A percentile compares a stretch with the other conserved stretches of the same genome.
Conservation (phyloP, 2,113 vertebrate genomes). For the Lamprotornis superbus region DNA sequence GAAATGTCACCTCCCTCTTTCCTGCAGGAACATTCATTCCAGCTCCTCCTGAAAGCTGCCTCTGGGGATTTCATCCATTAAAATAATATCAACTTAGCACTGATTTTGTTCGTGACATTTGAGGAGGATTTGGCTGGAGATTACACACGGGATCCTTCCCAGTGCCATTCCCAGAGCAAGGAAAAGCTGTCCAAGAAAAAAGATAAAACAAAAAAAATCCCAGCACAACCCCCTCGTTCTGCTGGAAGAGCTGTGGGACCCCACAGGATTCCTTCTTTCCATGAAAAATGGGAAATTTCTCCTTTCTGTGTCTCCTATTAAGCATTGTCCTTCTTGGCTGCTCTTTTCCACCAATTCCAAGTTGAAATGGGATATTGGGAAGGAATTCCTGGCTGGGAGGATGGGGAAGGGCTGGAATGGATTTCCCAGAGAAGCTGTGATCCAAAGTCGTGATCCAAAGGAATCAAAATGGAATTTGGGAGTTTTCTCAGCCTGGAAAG, state of each 20-base stretch:
- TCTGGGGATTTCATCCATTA: not conserved
- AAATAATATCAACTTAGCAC: not conserved
- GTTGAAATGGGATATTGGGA: not conserved
- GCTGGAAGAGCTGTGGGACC: not conserved
- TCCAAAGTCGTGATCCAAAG: too few relatives aligned
- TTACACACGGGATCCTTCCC: not conserved
- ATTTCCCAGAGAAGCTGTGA: not conserved
- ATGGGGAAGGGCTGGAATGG: not conserved
- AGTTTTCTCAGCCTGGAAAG: not conserved
- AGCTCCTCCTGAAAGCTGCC: not conserved
- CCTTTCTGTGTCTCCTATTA: not conserved
- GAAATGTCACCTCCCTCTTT: slow-evolving; percentile 8
- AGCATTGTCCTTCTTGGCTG: not conserved
- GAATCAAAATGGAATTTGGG: not conserved
- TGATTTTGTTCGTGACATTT: not conserved
- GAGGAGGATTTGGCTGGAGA: not conserved
- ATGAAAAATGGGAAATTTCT: not conserved
- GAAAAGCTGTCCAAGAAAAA: not conserved
- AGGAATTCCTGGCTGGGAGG: not conserved
- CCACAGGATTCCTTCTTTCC: not conserved
- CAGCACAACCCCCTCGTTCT: accelerated
- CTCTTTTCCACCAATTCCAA: not conserved
- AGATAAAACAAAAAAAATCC: accelerated
- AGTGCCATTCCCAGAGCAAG: accelerated
- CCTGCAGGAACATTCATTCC: not conserved